phyloP scores from a whole-genome alignment of 1,140 invertebrate genomes.

The Pogonognathellus flavescens region DNA sequence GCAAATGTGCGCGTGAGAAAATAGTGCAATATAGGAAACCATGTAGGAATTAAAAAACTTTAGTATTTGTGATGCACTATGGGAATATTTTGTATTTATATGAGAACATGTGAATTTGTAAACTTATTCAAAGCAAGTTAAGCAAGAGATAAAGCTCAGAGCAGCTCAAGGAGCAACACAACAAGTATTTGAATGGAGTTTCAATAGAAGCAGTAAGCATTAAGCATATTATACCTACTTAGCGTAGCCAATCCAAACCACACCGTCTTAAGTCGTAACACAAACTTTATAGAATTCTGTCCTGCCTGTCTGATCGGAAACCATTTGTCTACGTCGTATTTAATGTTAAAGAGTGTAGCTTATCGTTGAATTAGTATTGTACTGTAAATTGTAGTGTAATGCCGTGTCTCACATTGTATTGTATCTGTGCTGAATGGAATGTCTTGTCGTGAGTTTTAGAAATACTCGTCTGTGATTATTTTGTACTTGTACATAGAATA shows the following conservation, averaged over 20 bases:
- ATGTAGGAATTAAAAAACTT: conserved; percentile 39
- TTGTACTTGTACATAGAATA: conserved; percentile 49
- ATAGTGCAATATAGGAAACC: conserved; percentile 50
- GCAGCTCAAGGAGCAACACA: conserved; percentile 25
- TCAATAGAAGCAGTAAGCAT: conserved; percentile 8
- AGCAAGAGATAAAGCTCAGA: conserved; percentile 21
- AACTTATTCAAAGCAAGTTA: conserved; percentile 28
- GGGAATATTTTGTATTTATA: conserved; percentile 49
- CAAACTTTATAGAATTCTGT: background rate
- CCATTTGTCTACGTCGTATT: conserved; percentile 15
- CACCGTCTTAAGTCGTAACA: background rate
- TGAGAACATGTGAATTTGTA: conserved; percentile 47
- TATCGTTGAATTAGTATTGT: background rate
- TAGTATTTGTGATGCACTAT: conserved; percentile 28
- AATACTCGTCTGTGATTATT: conserved; percentile 50
- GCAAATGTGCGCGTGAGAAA: conserved; percentile 47
- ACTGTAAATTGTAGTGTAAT: conserved; percentile 15
- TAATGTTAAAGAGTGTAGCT: conserved; percentile 16
- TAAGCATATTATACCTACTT: background rate
- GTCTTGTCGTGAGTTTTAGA: conserved; percentile 44
- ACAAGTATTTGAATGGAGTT: conserved; percentile 7
- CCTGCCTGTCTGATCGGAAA: conserved; percentile 28
- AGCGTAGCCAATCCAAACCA: background rate
- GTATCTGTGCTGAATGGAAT: conserved; percentile 35
- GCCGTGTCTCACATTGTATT: conserved; percentile 33